Evolutionary conservation across 2,888 invertebrate genomes (phyloP), one percentile per base, ranked within the genome.

Genomic region (Papilio demoleus): DNA sequence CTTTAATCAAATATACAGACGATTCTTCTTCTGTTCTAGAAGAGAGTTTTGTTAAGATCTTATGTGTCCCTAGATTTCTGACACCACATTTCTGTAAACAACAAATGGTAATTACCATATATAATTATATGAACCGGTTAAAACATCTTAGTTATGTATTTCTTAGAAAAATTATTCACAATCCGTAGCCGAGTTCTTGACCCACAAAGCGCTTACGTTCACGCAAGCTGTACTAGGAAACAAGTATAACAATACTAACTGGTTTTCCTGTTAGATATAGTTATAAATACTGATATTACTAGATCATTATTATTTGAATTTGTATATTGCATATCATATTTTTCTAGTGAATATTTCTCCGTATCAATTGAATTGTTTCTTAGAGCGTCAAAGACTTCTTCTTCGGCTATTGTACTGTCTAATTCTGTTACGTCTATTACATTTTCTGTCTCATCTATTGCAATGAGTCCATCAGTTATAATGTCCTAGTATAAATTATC

Each of bases 91-190:
- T 31, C 19, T 22, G 47, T 11, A 56, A 50, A 53, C n/a, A 31
- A 31, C 27, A 31, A 31, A 31, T 31, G 9, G 14, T n/a, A 56
- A 56, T 31, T 1, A 56, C 31, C 31, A 17, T 56, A 14, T 50
- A 24, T 24, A 50, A 50, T 50, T 50, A 56, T 31, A 6, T 31
- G 31, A 31, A 56, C 31, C 53, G 31, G 31, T 31, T 31, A 31
- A 56, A 31, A 31, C 22, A 63, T 65, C 34, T 58, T 34, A 42
- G 27, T 42, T 38, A 45, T 38, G 19, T 60, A 60, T 24, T 50
- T 81, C 78, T 77, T 76, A 77, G 77, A 80, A 84, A 83, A 83
- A 82, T 84, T 79, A 86, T 77, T 85, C 83, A 81, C 76, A 79
- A 79, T 38, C 38, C 56, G 4, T 47, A 59, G n/a, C 64, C 75